phyloP scores from a whole-genome alignment of 2,797 vertebrate genomes.

The Pteropus rufus region DNA sequence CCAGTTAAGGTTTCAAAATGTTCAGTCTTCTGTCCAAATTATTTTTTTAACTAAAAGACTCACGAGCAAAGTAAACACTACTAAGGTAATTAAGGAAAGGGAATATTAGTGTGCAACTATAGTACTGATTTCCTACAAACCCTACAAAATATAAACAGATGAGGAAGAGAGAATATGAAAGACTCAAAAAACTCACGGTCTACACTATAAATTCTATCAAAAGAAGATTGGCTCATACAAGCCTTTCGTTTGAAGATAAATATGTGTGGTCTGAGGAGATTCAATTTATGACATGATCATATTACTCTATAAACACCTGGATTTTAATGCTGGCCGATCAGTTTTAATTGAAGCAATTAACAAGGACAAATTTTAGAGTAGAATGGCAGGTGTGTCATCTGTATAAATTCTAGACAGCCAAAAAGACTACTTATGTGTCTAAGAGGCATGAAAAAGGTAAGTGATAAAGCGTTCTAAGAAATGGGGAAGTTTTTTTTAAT shows the following conservation, averaged over 20 bases:
- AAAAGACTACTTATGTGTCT: neutral
- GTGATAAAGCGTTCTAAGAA: neutral
- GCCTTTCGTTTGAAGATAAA: neutral
- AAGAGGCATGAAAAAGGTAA: neutral
- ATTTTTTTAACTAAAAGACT: neutral
- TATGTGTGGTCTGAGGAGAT: neutral
- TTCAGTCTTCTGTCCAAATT: neutral
- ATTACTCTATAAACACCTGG: neutral
- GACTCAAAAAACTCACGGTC: neutral
- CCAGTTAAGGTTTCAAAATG: constrained; percentile 12
- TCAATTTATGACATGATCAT: neutral
- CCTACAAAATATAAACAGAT: neutral
- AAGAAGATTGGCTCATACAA: neutral
- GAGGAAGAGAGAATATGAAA: neutral
- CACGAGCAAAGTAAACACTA: neutral
- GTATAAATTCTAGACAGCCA: neutral
- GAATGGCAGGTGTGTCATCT: neutral
- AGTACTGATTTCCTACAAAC: neutral
- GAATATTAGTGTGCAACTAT: neutral
- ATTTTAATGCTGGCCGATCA: neutral
- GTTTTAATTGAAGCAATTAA: neutral
- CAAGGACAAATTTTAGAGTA: neutral
- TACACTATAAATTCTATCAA: neutral
- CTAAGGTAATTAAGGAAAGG: neutral
- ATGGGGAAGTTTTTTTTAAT: neutral